These are phyloP conservation scores for Augochlorella aurata DNA, from an alignment of 2,888 invertebrate genomes.

Conservation along the genomic window DNA sequence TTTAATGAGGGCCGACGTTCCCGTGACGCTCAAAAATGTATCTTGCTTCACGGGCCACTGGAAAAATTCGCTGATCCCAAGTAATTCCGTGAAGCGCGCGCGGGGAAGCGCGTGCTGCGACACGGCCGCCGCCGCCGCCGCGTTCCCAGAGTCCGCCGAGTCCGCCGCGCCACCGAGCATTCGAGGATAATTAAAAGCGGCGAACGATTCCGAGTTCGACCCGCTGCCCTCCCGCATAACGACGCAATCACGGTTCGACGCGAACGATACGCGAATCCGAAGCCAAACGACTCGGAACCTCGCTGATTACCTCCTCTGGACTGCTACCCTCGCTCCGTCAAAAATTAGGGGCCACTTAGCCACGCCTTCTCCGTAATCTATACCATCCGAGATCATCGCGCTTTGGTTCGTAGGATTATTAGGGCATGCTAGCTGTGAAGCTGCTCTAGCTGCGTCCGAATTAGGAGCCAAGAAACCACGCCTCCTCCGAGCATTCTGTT, in stretches of 20 bases:
- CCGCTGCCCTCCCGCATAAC: slow-evolving; percentile 23
- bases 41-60: slow-evolving; percentile 47
- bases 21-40: slow-evolving; percentile 55
- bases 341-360: not conserved
- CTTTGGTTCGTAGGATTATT: not conserved
- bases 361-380: not conserved
- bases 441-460: too few relatives aligned
- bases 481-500: too few relatives aligned
- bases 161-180: slow-evolving; percentile 11
- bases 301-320: not conserved
- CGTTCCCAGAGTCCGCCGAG: not conserved
- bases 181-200: slow-evolving; percentile 50
- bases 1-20: slow-evolving; percentile 56
- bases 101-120: not conserved
- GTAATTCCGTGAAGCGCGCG: slow-evolving; percentile 30
- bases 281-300: slow-evolving; percentile 26
- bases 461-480: too few relatives aligned
- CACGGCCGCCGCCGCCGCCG: not conserved
- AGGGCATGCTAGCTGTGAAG: too few relatives aligned
- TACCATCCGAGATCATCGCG: not conserved
- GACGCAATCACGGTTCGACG: slow-evolving; percentile 45
- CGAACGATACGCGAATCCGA: slow-evolving; percentile 33
- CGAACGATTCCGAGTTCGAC: slow-evolving; percentile 29
- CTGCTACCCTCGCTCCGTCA: not conserved
- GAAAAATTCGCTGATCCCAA: slow-evolving; percentile 57